Base-by-base conservation (phyloP, 2,888 invertebrate species). In the Drosophila meridiana region DNA sequence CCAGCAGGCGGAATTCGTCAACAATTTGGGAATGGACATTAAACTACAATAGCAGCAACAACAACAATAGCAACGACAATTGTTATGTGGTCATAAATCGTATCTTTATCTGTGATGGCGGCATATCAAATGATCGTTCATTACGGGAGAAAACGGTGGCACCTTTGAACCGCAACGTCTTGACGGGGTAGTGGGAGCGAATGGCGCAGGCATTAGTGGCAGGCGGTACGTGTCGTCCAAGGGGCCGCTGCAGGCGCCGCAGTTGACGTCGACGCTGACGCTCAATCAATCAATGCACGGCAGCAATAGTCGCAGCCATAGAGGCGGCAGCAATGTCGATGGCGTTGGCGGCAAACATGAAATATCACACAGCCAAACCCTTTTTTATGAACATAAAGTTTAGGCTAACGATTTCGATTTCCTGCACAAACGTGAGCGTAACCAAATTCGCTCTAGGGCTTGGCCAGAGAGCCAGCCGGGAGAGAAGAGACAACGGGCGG, bases 391-490 rank as follows among this genome's bases (percentile, higher is more conserved):
- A 69, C 82, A 78, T 80, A 74, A 87, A 86, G 74, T 84, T 83
- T 83, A 76, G 76, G 66, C 71, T 74, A 75, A 81, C 73, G 74
- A 74, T 80, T 82, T 81, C 69, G 82, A 76, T 89, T 88, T 89
- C 82, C 89, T 86, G 86, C 76, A 64, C 85, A 87, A 91, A 91
- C 91, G 91, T 91, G 91, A 91, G 89, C 90, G 81, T 89, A 87
- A 78, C 82, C 88, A 80, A 90, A 90, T 87, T 80, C 74, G 88
- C 89, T 83, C 63, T 75, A 89, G 87, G 89, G 89, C 83, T 87
- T 85, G 88, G 84, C 83, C 72, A 75, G 47, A 64, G 45, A 62
- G 62, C 58, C 13, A 47, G 45, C 20, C 50, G 50, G 42, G 63
- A 45, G 50, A 36, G 63, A 45, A 58, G 64, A 53, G 58, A 28